Evolutionary conservation across 2,797 vertebrate genomes (phyloP).

Genomic region (Thamnophis elegans): DNA sequence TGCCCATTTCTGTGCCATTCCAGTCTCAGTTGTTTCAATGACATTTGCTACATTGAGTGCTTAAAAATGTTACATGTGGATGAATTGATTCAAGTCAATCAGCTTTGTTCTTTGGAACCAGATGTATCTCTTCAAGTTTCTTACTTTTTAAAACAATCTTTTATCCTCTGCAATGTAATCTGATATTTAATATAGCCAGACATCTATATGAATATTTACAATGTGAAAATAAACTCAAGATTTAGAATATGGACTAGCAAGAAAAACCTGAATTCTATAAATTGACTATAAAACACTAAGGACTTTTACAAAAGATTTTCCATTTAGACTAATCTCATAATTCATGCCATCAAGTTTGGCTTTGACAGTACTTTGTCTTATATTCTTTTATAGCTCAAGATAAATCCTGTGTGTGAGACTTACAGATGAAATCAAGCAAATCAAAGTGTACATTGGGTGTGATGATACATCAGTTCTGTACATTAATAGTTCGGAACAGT

Average conservation of each 20-base stretch:
- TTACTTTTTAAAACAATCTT: conserved; percentile 40
- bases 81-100: conserved; percentile 53
- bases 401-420: conserved; percentile 54
- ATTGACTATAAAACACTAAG: conserved; percentile 12
- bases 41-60: conserved; percentile 47
- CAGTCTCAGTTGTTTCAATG: conserved; percentile 34
- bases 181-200: conserved; percentile 58
- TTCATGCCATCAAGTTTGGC: neutral
- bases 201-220: conserved; percentile 62
- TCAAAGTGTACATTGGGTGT: conserved; percentile 56
- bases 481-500: conserved; percentile 53
- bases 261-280: conserved; percentile 32
- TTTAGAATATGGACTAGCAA: conserved; percentile 54
- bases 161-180: conserved; percentile 63
- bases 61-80: conserved; percentile 26
- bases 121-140: conserved; percentile 55
- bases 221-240: conserved; percentile 58
- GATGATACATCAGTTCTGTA: conserved; percentile 35
- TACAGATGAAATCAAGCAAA: conserved; percentile 57
- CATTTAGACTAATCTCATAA: neutral
- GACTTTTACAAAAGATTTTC: neutral
- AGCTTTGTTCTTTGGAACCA: conserved; percentile 60
- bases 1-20: conserved; percentile 11
- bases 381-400: conserved; percentile 41
- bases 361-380: conserved; percentile 39